Base-by-base conservation (phyloP, 2,797 vertebrate genomes). In the Eleutherodactylus coqui region DNA sequence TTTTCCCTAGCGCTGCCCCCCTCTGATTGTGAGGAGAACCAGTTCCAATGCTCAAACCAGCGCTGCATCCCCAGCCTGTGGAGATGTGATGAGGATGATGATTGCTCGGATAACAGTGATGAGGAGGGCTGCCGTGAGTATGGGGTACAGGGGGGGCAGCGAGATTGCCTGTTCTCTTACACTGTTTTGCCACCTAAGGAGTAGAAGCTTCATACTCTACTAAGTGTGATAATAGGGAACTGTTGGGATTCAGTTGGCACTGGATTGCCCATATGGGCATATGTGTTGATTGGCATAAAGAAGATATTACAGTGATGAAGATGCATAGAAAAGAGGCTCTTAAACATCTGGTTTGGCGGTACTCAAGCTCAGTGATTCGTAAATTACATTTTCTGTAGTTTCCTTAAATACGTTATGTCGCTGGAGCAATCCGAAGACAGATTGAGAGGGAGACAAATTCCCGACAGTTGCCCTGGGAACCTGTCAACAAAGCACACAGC, bases 81-180 rank as follows among this genome's bases (percentile, higher is more conserved):
- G 98, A 96, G 96, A 88, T 99, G 98, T 81, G 98, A 99, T 84
- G 98, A 98, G 82, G 97, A 99, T 76, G 96, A 99, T 55, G 98
- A 99, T 84, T 99, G 98, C 91, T 93, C 96, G 1, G 98, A 99
- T 92, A 97, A 96, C 94, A 99, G 97, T 82, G 98, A 99, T 79
- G 98, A 99, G 87, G 96, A 97, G 75, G 96, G 96, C 90, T 99
- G 98, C 91, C 96, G 98, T 99, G 95, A 99, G 98, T 98, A 11
- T 21, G 64, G 80, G 80, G 34, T 53, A 24, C 4, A 11, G 80
- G 62, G 27, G 64, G 27, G 29, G 55, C 29, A 14, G n/a, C 2
- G 11, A 13, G 1, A 34, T 16, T 64, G 14, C 17, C 49, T 24
- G 49, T 49, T 5, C 14, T 64, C 17, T 24, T 82, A 24, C 27